A percentile compares a stretch with the other conserved stretches of the same genome.
These are phyloP conservation scores for Bruchidius siliquastri DNA, from an alignment of 2,888 invertebrate species.

Conservation along the genomic window DNA sequence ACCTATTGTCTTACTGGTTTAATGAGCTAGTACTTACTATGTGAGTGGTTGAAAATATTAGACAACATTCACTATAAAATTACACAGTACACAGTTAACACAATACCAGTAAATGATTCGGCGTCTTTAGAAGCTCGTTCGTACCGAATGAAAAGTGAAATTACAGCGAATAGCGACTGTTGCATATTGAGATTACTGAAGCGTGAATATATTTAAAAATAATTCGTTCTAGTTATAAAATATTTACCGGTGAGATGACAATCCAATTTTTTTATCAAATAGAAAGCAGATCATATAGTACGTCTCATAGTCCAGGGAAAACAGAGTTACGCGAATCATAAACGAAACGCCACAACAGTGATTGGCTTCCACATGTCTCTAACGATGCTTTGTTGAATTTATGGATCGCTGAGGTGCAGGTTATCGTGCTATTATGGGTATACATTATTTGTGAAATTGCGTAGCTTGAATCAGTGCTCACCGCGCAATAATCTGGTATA, in stretches of 20 bases:
- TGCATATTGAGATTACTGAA: neutral
- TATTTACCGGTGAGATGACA: neutral
- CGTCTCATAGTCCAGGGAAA: neutral
- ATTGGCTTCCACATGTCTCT: too few species aligned
- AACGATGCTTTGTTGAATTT: too few species aligned
- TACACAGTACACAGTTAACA: neutral
- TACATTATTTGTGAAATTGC: too few species aligned
- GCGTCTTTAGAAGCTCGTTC: neutral
- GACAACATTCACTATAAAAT: neutral
- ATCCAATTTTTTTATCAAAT: neutral
- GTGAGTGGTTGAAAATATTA: neutral
- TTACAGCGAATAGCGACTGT: neutral
- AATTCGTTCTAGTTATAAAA: neutral
- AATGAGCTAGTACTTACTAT: neutral
- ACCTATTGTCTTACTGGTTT: too few species aligned
- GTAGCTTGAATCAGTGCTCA: too few species aligned
- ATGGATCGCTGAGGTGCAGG: too few species aligned
- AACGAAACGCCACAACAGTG: too few species aligned
- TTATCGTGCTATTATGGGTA: too few species aligned
- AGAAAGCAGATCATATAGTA: neutral
- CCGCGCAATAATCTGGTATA: too few species aligned
- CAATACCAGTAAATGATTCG: neutral
- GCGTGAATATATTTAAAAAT: neutral
- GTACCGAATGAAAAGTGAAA: neutral
- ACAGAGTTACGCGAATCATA: neutral